Percentiles rank a stretch among this genome's conserved stretches.
Conservation (phyloP, 30 jellyfish, hydroid and myxozoan species). For the Sanderia malayensis region DNA sequence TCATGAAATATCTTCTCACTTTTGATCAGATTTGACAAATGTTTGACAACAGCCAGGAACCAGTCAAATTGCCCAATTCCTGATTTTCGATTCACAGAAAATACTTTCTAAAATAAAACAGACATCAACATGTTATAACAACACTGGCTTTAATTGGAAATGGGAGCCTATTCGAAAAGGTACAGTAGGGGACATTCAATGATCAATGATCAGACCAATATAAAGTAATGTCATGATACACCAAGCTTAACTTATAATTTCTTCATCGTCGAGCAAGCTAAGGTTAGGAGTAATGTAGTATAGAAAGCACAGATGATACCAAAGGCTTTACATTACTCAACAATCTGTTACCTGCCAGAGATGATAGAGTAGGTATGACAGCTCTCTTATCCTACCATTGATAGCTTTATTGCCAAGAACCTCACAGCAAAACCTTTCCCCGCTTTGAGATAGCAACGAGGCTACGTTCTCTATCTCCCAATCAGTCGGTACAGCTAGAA, state of each 20-base stretch:
- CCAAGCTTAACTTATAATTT: too few relatives aligned
- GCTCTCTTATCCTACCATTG: conserved; percentile 76
- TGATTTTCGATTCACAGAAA: conserved; percentile 41
- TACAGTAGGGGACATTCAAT: too few relatives aligned
- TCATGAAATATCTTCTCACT: conserved; percentile 43
- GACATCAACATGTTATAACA: not conserved
- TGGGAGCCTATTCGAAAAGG: too few relatives aligned
- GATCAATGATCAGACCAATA: too few relatives aligned
- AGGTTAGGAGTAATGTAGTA: too few relatives aligned
- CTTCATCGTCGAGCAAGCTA: too few relatives aligned
- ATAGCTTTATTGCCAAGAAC: conserved; percentile 84
- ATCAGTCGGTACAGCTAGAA: conserved; percentile 62
- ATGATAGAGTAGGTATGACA: conserved; percentile 70
- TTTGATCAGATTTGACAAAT: conserved; percentile 49
- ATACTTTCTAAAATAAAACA: conserved; percentile 27
- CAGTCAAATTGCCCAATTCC: conserved; percentile 49
- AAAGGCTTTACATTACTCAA: too few relatives aligned
- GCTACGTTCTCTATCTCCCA: conserved; percentile 89
- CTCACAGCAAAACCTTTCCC: conserved; percentile 81
- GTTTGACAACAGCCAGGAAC: conserved; percentile 63
- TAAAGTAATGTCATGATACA: too few relatives aligned
- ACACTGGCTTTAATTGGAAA: too few relatives aligned
- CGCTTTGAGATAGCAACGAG: conserved; percentile 54
- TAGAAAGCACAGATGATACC: too few relatives aligned
- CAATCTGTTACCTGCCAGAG: conserved; percentile 94